These are phyloP conservation scores for Periplaneta americana DNA, from an alignment of 1,140 invertebrate genomes.

Conservation along the genomic window DNA sequence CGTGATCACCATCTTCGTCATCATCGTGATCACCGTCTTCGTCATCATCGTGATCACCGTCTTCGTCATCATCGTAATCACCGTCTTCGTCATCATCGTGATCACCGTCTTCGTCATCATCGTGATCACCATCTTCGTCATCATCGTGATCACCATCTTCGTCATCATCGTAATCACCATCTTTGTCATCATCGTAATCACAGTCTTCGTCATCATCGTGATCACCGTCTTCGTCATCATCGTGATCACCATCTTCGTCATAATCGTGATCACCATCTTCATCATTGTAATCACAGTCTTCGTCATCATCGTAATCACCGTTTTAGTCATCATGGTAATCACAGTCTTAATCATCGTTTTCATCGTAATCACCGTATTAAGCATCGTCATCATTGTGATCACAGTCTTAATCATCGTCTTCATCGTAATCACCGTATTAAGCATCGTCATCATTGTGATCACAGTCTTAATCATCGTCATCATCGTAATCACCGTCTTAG, in stretches of 20 bases:
- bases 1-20: too few relatives aligned
- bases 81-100: too few relatives aligned
- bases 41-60: too few relatives aligned
- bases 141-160: too few relatives aligned
- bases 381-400: constrained; percentile 5
- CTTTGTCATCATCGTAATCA: too few relatives aligned
- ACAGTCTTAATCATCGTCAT: constrained; percentile 2
- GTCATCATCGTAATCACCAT: too few relatives aligned
- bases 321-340: not conserved
- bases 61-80: too few relatives aligned
- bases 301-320: not conserved
- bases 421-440: not conserved
- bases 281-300: not conserved
- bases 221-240: too few relatives aligned
- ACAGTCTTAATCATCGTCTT: constrained; percentile 1
- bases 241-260: constrained; percentile 1
- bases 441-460: not conserved
- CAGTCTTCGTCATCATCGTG: too few relatives aligned
- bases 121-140: too few relatives aligned
- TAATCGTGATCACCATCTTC: constrained; percentile 4
- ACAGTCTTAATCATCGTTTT: constrained; percentile 1
- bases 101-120: too few relatives aligned
- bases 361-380: not conserved
- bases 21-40: too few relatives aligned
- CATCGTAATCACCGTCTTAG: not conserved